These are phyloP conservation scores for Archegozetes longisetosus DNA, from an alignment of 1,140 invertebrate genomes.

Conservation along the genomic window DNA sequence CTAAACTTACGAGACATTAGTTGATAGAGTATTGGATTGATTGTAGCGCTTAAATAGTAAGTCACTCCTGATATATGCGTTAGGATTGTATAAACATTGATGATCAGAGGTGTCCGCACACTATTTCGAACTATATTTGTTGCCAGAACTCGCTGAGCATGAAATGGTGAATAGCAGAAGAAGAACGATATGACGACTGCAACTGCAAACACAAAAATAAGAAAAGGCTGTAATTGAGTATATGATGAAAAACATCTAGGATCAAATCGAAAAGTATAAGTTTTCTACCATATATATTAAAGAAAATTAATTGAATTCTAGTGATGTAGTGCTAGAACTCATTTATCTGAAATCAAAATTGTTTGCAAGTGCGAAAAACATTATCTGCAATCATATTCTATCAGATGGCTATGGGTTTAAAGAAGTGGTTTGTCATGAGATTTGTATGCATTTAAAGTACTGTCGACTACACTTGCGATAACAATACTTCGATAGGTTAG, in stretches of 20 bases:
- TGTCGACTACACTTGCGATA: too few relatives aligned
- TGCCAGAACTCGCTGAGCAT: constrained; percentile 43
- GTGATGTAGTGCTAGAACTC: too few relatives aligned
- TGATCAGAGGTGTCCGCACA: background rate
- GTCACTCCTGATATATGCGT: constrained; percentile 54
- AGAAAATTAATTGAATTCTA: too few relatives aligned
- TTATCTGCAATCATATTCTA: too few relatives aligned
- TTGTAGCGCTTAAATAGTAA: constrained; percentile 62
- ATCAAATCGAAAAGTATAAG: too few relatives aligned
- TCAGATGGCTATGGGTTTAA: too few relatives aligned
- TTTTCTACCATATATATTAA: too few relatives aligned
- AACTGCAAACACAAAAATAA: constrained; percentile 39
- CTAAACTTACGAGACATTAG: constrained; percentile 20
- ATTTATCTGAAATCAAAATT: too few relatives aligned
- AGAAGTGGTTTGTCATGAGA: too few relatives aligned
- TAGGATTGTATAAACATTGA: constrained; percentile 52
- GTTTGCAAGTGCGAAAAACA: too few relatives aligned
- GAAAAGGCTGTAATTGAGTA: background rate
- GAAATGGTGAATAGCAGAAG: constrained; percentile 86
- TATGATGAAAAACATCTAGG: background rate
- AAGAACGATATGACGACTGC: constrained; percentile 85
- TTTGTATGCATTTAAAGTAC: too few relatives aligned
- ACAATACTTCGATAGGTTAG: too few relatives aligned
- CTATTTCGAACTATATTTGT: constrained; percentile 7
- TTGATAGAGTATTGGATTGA: constrained; percentile 57